Base-by-base conservation (phyloP, 2,888 invertebrate species). In the Alviniconcha strummeri region DNA sequence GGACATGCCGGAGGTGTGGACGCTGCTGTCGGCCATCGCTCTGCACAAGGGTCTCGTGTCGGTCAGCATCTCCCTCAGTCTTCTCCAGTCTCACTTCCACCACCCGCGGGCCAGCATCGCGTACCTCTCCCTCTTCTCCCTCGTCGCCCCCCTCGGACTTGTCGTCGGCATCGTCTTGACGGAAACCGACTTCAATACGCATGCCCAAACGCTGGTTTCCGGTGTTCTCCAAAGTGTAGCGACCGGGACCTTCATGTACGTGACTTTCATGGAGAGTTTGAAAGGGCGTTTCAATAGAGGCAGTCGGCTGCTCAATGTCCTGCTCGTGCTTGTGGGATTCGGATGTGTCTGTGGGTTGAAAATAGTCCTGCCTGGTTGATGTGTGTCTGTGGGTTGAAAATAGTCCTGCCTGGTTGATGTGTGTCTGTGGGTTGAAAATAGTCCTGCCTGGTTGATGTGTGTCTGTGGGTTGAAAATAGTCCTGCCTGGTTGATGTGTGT, bases 211-310 rank as follows among this genome's bases (percentile, higher is more conserved):
- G 13, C 81, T 90, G 60, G 85, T 90, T 7, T 90, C 89, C 82
- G 94, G 94, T 0, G 87, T 95, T 75, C 91, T 90, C 52, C 97
- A 98, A 95, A 97, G 97, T 8, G 94, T 98, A 83, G 98, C 98
- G 0, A 96, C 97, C 19, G 98, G 98, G 13, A 98, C 98, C 0
- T 95, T 98, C 75, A 94, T 98, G 15, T 98, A 98, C 94, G 97
- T 98, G 55, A 97, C 98, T 9, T 98, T 98, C 95, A 98, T 98
- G 93, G 98, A 98, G 94, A 97, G 81, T 17, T 52, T 81, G 57
- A 81, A 74, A 36, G 81, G 57, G 7, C 71, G 81, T 7, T 81
- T 72, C 15, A 74, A 81, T 1, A 36, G 52, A 19, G 17, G 81
- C n/a, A 15, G 11, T 19, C 71, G 72, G 7, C 81, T 81, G 19